phyloP scores from a whole-genome alignment of 2,113 vertebrate genomes.

The Mola mola region DNA sequence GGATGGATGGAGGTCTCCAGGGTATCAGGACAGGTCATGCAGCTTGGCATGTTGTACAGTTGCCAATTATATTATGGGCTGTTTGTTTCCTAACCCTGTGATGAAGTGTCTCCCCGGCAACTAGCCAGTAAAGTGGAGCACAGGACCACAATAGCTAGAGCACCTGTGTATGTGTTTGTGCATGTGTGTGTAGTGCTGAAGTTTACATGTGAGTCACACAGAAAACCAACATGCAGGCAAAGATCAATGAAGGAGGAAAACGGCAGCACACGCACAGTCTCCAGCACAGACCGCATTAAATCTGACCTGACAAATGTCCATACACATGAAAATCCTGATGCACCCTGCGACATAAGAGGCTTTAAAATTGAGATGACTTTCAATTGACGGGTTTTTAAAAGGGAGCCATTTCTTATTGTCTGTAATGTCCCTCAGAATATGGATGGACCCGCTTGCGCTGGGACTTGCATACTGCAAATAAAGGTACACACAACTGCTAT shows the following conservation, averaged over 20 bases:
- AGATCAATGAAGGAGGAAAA: conserved; percentile 7
- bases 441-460: neutral
- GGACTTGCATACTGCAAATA: neutral
- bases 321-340: conserved; percentile 24
- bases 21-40: conserved; percentile 55
- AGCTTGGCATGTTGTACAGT: conserved; percentile 49
- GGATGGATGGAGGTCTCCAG: conserved; percentile 36
- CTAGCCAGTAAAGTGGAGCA: conserved; percentile 41
- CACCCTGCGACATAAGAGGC: conserved; percentile 3
- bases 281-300: conserved; percentile 12
- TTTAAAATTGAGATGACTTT: conserved; percentile 19
- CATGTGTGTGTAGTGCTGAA: conserved; percentile 15
- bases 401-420: conserved; percentile 15
- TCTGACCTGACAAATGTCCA: conserved; percentile 27
- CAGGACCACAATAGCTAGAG: neutral
- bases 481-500: conserved; percentile 14
- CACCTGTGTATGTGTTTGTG: conserved; percentile 21
- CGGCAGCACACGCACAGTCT: conserved; percentile 15
- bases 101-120: conserved; percentile 62
- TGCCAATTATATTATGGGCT: conserved; percentile 58
- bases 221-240: conserved; percentile 2
- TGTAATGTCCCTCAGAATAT: conserved; percentile 36
- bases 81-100: conserved; percentile 47
- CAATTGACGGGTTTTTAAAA: conserved; percentile 8
- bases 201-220: conserved; percentile 23